phyloP scores from a whole-genome alignment of 1,140 invertebrate genomes.

The Papilio machaon region DNA sequence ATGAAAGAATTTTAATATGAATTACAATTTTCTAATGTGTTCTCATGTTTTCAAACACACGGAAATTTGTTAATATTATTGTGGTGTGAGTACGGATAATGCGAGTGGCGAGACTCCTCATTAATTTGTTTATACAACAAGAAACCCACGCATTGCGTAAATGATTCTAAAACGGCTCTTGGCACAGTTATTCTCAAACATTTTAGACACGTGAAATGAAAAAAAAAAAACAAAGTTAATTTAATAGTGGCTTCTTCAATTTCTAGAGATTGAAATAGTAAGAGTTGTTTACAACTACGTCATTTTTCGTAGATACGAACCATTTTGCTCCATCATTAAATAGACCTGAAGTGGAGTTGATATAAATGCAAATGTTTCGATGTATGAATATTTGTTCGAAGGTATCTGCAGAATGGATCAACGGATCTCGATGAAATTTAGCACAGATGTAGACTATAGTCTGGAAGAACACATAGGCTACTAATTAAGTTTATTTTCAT shows the following conservation, averaged over 20 bases:
- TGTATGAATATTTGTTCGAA: too few species aligned
- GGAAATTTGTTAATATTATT: background rate
- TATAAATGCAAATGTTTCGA: too few species aligned
- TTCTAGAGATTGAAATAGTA: background rate
- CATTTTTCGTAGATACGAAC: background rate
- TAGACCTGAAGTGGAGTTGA: too few species aligned
- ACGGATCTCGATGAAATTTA: too few species aligned
- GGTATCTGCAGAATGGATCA: too few species aligned
- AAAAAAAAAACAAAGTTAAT: background rate
- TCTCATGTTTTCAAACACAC: background rate
- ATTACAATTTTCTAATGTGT: too few species aligned
- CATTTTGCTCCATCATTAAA: background rate
- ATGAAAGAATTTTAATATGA: background rate
- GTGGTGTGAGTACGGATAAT: background rate
- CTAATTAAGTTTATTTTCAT: too few species aligned
- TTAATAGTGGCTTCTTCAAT: background rate
- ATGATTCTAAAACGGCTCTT: constrained; percentile 3
- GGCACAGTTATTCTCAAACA: background rate
- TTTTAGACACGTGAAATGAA: background rate
- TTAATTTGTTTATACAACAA: constrained; percentile 25
- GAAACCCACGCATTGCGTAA: constrained; percentile 16
- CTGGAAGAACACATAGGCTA: too few species aligned
- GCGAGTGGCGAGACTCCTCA: constrained; percentile 6
- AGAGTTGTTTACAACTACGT: background rate
- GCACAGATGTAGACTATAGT: too few species aligned